phyloP scores from a whole-genome alignment of 2,113 vertebrate genomes.

The Pollimyrus isidori region DNA sequence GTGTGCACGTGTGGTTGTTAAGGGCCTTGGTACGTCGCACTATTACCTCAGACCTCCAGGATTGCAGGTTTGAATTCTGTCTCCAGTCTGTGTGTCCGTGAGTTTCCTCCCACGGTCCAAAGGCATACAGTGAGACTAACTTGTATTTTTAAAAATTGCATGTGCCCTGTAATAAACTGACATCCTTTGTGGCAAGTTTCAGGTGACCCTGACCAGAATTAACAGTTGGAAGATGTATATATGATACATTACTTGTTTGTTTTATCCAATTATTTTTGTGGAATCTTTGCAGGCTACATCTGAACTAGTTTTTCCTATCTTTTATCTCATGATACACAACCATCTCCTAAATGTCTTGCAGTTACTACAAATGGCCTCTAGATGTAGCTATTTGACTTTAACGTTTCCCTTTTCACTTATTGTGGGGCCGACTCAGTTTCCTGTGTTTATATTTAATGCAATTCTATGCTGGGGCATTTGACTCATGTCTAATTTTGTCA shows the following conservation, averaged over 20 bases:
- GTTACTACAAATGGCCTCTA: background rate
- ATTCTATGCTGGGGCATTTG: background rate
- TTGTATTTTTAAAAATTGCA: background rate
- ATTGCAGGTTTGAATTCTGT: background rate
- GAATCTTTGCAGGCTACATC: background rate
- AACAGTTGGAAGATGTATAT: background rate
- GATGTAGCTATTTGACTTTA: conserved; percentile 2
- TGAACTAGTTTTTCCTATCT: background rate
- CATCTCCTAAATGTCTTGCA: background rate
- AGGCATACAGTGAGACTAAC: background rate
- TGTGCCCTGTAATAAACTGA: background rate
- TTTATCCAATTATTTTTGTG: background rate
- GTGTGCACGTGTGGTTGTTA: background rate
- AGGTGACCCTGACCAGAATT: background rate
- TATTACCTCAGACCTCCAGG: background rate
- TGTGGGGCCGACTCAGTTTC: background rate
- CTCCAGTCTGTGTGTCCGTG: background rate
- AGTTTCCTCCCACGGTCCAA: background rate
- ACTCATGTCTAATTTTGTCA: background rate
- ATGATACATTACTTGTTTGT: background rate
- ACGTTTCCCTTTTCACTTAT: background rate
- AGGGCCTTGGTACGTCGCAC: background rate
- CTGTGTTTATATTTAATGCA: background rate
- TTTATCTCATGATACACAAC: background rate
- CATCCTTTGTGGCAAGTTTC: background rate